Conservation (phyloP, 2,113 vertebrate species). For the Candoia aspera region DNA sequence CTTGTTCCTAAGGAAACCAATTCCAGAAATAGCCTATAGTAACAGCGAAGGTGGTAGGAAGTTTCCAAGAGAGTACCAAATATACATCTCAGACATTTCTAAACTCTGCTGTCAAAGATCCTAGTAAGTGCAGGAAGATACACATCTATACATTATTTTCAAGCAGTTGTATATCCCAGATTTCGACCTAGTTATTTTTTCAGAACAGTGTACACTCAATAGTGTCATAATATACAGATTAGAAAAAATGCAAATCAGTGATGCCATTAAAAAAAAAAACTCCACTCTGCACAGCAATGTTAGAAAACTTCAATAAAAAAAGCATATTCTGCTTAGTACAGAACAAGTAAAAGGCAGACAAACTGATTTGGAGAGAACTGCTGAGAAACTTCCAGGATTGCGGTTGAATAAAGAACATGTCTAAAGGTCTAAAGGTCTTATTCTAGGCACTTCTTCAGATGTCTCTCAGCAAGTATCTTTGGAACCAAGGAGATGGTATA, state of each 20-base stretch:
- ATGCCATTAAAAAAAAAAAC: background rate
- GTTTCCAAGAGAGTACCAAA: background rate
- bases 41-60: background rate
- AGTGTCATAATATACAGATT: background rate
- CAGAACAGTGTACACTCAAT: background rate
- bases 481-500: background rate
- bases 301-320: background rate
- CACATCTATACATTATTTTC: too few relatives aligned
- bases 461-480: background rate
- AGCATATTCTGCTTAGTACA: background rate
- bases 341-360: background rate
- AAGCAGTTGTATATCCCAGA: too few relatives aligned
- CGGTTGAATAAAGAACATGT: background rate
- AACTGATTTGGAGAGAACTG: background rate
- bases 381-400: background rate
- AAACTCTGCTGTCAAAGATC: background rate
- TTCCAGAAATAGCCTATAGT: slow-evolving; percentile 31
- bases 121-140: background rate
- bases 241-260: background rate
- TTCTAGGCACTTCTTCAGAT: background rate
- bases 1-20: background rate
- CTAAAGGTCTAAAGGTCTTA: background rate
- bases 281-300: background rate
- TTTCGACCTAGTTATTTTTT: background rate
- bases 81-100: background rate